Conservation (phyloP, 53 echinoderm and acorn worm species). For the Luidia sarsii region DNA sequence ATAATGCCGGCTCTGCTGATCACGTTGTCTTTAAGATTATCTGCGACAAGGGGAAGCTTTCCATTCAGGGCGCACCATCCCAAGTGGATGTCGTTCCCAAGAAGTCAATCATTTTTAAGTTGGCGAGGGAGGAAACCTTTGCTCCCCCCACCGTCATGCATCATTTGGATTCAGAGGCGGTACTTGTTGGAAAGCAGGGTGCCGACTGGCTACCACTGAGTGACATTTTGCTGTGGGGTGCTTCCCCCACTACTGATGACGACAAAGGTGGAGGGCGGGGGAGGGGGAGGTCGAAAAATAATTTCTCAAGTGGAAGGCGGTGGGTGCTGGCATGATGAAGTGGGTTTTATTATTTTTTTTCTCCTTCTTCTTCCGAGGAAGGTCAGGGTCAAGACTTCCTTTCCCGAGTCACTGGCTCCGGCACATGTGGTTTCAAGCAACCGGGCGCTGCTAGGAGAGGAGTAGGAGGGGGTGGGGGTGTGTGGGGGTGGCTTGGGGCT, state of each 20-base stretch:
- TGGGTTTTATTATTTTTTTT: conserved; percentile 10
- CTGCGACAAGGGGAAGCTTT: conserved; percentile 7
- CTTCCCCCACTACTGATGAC: too few relatives aligned
- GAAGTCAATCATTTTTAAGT: conserved; percentile 53
- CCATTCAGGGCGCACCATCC: not conserved
- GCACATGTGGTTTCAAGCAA: not conserved
- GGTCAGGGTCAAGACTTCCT: conserved; percentile 52
- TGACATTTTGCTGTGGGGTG: conserved; percentile 42
- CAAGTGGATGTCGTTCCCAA: conserved; percentile 19
- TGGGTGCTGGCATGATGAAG: not conserved
- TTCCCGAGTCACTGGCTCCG: conserved; percentile 30
- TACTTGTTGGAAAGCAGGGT: conserved; percentile 19
- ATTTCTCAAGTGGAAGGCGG: conserved; percentile 7
- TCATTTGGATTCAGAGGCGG: conserved; percentile 19
- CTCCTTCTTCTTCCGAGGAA: too few relatives aligned
- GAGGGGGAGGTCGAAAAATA: not conserved
- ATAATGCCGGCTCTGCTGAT: too few relatives aligned
- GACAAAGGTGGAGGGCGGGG: too few relatives aligned
- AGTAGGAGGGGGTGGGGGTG: too few relatives aligned
- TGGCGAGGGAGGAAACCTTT: conserved; percentile 20
- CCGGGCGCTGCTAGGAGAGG: too few relatives aligned
- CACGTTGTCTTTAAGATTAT: conserved; percentile 5
- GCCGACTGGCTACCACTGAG: conserved; percentile 23
- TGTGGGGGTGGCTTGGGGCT: too few relatives aligned
- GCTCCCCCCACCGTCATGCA: conserved; percentile 1